phyloP scores from a whole-genome alignment of 2,888 invertebrate genomes.

The Diarsia rubi region DNA sequence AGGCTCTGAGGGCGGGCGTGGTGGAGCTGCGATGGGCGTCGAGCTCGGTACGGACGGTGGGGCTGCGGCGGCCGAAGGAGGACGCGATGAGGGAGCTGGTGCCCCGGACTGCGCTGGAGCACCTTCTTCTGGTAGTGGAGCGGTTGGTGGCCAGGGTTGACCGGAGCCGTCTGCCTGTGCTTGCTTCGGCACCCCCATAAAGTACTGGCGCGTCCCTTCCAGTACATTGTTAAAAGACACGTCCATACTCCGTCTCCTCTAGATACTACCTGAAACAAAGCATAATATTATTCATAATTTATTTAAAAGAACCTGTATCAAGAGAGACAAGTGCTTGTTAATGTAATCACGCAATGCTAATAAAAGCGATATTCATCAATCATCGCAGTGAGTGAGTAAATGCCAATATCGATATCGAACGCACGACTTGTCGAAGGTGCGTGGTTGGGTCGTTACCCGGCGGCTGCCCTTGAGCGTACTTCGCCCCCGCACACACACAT shows the following conservation, averaged over 20 bases:
- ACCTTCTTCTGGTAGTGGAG: slow-evolving; percentile 82
- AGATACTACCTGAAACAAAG: slow-evolving; percentile 78
- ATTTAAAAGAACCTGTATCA: slow-evolving; percentile 6
- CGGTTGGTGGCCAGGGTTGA: slow-evolving; percentile 82
- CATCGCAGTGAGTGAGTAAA: slow-evolving; percentile 55
- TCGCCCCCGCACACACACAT: slow-evolving; percentile 79
- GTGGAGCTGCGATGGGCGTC: slow-evolving; percentile 79
- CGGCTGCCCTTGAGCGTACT: slow-evolving; percentile 87
- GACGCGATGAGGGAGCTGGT: slow-evolving; percentile 85
- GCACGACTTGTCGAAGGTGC: slow-evolving; percentile 72
- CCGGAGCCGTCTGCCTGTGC: slow-evolving; percentile 83
- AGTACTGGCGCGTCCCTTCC: slow-evolving; percentile 96
- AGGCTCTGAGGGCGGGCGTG: slow-evolving; percentile 88
- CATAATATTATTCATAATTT: slow-evolving; percentile 15
- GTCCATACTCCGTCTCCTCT: slow-evolving; percentile 92
- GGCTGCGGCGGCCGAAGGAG: slow-evolving; percentile 89
- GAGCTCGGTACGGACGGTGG: slow-evolving; percentile 79
- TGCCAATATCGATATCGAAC: slow-evolving; percentile 65
- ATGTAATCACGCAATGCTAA: slow-evolving; percentile 28
- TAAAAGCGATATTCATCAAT: slow-evolving; percentile 59
- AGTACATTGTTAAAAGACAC: slow-evolving; percentile 94
- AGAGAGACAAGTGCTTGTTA: slow-evolving; percentile 26
- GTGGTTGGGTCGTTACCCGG: slow-evolving; percentile 84
- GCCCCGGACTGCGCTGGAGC: slow-evolving; percentile 86
- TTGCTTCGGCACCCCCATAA: slow-evolving; percentile 94